Conservation (phyloP, 2,113 vertebrate species). For the Hiodon tergisus region DNA sequence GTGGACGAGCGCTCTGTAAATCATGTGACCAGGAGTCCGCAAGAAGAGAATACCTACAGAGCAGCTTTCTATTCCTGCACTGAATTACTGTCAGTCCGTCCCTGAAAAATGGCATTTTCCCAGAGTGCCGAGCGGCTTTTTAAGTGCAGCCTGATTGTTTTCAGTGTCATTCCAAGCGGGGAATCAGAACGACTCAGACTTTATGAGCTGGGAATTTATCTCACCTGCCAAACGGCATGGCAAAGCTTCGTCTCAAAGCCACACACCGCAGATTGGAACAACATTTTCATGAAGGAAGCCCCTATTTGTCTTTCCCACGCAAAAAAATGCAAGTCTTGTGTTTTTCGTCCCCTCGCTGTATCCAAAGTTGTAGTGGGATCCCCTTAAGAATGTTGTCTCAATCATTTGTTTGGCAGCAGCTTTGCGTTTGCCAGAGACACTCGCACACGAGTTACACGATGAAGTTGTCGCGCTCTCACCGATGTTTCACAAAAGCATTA, state of each 20-base stretch:
- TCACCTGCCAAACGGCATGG: neutral
- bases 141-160: slow-evolving; percentile 12
- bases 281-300: neutral
- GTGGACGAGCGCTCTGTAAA: slow-evolving; percentile 1
- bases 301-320: neutral
- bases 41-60: neutral
- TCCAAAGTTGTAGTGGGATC: too few relatives aligned
- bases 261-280: neutral
- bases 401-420: too few relatives aligned
- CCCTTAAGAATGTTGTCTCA: too few relatives aligned
- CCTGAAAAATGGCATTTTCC: slow-evolving; percentile 18
- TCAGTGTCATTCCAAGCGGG: neutral
- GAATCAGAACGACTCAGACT: neutral
- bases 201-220: neutral
- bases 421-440: too few relatives aligned
- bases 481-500: too few relatives aligned
- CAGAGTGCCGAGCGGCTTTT: neutral
- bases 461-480: too few relatives aligned
- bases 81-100: neutral
- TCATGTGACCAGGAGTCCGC: neutral
- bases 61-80: neutral
- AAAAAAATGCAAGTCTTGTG: too few relatives aligned
- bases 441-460: too few relatives aligned
- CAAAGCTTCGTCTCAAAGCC: too few relatives aligned
- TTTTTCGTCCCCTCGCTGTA: too few relatives aligned